phyloP scores from a whole-genome alignment of 2,888 invertebrate species.

The Habrosyne pyritoides region DNA sequence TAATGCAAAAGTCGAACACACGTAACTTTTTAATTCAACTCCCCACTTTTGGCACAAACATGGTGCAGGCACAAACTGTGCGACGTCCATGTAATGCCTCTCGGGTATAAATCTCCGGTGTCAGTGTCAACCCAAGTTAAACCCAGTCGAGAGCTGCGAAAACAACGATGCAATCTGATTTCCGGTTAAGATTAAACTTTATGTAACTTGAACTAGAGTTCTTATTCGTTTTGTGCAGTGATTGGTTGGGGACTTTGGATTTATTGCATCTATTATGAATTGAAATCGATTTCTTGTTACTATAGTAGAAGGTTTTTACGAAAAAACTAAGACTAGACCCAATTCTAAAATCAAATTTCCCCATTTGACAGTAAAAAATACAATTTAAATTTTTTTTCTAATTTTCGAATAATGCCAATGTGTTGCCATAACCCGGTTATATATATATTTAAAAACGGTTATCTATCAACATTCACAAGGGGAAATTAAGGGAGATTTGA shows the following conservation, averaged over 20 bases:
- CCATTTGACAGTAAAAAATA: too few species aligned
- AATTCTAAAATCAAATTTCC: too few species aligned
- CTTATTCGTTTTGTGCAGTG: slow-evolving; percentile 20
- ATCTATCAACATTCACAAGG: too few species aligned
- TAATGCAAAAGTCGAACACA: not conserved
- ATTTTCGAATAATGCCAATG: too few species aligned
- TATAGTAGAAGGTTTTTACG: too few species aligned
- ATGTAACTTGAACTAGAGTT: slow-evolving; percentile 36
- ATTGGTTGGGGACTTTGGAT: not conserved
- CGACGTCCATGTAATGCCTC: slow-evolving; percentile 27
- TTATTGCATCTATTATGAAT: not conserved
- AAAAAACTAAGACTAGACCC: too few species aligned
- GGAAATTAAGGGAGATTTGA: too few species aligned
- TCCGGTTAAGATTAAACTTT: slow-evolving; percentile 42
- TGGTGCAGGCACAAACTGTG: slow-evolving; percentile 14
- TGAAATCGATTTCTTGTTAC: too few species aligned
- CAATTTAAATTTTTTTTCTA: too few species aligned
- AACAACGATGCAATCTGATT: slow-evolving; percentile 38
- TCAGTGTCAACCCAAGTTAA: slow-evolving; percentile 20
- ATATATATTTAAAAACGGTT: too few species aligned
- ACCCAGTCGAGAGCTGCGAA: slow-evolving; percentile 19
- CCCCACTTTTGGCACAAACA: slow-evolving; percentile 39
- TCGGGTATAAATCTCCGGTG: slow-evolving; percentile 37
- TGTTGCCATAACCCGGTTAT: too few species aligned
- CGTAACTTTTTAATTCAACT: slow-evolving; percentile 24